Evolutionary conservation across 2,888 invertebrate species (phyloP), one percentile per base, ranked within the genome.

Genomic region (Himalopsyche tibetana): DNA sequence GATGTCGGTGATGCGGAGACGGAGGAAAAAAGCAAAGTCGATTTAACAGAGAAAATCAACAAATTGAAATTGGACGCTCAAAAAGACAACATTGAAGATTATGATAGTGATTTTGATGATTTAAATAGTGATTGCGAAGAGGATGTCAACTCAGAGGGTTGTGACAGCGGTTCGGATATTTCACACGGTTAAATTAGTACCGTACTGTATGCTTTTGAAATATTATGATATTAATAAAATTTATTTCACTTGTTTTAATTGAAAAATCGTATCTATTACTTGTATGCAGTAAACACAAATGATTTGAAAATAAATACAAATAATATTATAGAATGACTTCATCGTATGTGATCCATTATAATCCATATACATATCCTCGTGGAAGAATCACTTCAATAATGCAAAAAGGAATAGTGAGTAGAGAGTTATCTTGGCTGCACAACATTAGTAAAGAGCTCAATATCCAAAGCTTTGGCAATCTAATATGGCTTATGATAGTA

Each of bases 11-110:
- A 80, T 42, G 90, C 89, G 17, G 89, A 89, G 81, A 89, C 89
- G 40, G 15, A 51, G 51, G 89, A 89, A 84, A 89, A 79, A 85
- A 89, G 8, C 80, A 91, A 91, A 79, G 90, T 91, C 45, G 92
- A 92, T 45, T 89, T 93, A 80, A 89, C 92, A 17, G 90, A 90
- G 45, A 94, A 94, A 90, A 91, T 94, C 55, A 92, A 93, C 86
- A 90, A 92, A 83, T 89, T 94, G 17, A 92, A 92, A 89, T 86
- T 93, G 9, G 90, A 90, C 17, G 91, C 90, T 40, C 90, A 91
- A 42, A 90, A 89, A 79, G 90, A 90, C 5, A 90, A 90, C 2
- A 88, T 89, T 51, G 90, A 90, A 69, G 90, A 90, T 82, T 90
- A 89, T 88, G 89, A 89, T 89, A 89, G 89, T 87, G 90, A 91